Evolutionary conservation across 2,888 invertebrate species (phyloP).

Genomic region (Ceratothoa steindachneri): DNA sequence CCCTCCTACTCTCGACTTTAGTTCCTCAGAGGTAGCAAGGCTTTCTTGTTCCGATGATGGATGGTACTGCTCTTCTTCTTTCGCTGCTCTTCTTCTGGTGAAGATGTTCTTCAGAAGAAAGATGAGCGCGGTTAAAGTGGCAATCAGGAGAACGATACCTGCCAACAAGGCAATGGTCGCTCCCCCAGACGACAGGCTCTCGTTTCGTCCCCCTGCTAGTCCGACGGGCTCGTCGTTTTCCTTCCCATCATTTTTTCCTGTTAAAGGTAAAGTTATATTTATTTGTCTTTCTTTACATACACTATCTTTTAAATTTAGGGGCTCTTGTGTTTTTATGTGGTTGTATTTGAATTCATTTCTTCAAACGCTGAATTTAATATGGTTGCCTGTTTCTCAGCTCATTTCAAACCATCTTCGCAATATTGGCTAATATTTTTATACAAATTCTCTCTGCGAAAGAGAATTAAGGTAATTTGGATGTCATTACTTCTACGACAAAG

Average conservation of each 20-base stretch:
- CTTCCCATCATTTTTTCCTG: neutral
- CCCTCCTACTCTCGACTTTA: neutral
- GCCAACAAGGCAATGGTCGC: neutral
- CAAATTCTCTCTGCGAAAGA: too few relatives aligned
- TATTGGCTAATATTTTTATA: too few relatives aligned
- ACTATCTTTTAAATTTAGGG: too few relatives aligned
- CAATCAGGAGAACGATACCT: neutral
- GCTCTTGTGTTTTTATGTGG: too few relatives aligned
- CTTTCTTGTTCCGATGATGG: constrained; percentile 1
- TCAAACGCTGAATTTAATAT: too few relatives aligned
- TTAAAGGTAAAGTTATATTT: too few relatives aligned
- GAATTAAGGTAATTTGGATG: too few relatives aligned
- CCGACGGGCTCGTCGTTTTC: neutral
- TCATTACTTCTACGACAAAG: too few relatives aligned
- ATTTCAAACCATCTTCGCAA: too few relatives aligned
- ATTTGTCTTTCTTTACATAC: too few relatives aligned
- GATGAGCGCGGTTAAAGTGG: neutral
- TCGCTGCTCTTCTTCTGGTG: neutral
- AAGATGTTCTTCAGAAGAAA: neutral
- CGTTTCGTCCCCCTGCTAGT: neutral
- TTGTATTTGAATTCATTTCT: too few relatives aligned
- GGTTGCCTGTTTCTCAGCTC: too few relatives aligned
- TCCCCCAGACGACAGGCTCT: neutral
- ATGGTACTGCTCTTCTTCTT: neutral
- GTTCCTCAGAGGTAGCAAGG: neutral